Percentiles rank a stretch among this genome's conserved stretches.
Evolutionary conservation across 2,113 vertebrate species (phyloP).

Genomic region (Istiophorus platypterus): DNA sequence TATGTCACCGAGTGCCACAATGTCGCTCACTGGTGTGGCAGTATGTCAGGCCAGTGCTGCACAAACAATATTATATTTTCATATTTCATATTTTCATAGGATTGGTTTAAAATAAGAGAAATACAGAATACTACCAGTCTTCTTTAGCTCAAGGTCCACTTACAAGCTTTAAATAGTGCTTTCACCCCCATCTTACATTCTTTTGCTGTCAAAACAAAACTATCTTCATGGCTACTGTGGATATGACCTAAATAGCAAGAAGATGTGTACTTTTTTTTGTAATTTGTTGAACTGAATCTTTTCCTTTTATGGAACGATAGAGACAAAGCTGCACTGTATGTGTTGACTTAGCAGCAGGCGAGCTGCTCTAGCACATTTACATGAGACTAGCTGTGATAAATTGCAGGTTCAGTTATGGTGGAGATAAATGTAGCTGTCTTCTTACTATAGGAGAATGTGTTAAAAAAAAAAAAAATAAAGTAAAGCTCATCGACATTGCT

Average conservation of each 20-base stretch:
- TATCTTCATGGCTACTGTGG: not conserved
- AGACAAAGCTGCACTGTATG: constrained; percentile 8
- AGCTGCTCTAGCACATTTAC: constrained; percentile 58
- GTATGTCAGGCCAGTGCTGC: no score
- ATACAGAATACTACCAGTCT: not conserved
- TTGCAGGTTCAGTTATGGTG: constrained; percentile 61
- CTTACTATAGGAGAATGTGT: constrained; percentile 45
- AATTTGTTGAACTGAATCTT: constrained; percentile 4
- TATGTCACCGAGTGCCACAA: not conserved
- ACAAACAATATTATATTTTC: no score
- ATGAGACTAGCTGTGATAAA: constrained; percentile 62
- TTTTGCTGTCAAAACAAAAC: not conserved
- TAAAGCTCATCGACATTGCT: constrained; percentile 56
- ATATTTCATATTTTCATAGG: no score
- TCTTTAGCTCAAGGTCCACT: not conserved
- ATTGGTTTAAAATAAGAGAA: no score
- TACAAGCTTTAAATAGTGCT: not conserved
- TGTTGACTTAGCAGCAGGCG: constrained; percentile 38
- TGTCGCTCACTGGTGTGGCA: no score
- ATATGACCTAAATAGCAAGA: not conserved
- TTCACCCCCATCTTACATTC: not conserved
- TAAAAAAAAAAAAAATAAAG: constrained; percentile 49
- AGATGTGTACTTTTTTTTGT: not conserved
- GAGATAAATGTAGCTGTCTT: constrained; percentile 72
- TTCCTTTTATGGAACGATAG: not conserved